Conservation (phyloP, 2,888 invertebrate genomes). For the Diaphora mendica region DNA sequence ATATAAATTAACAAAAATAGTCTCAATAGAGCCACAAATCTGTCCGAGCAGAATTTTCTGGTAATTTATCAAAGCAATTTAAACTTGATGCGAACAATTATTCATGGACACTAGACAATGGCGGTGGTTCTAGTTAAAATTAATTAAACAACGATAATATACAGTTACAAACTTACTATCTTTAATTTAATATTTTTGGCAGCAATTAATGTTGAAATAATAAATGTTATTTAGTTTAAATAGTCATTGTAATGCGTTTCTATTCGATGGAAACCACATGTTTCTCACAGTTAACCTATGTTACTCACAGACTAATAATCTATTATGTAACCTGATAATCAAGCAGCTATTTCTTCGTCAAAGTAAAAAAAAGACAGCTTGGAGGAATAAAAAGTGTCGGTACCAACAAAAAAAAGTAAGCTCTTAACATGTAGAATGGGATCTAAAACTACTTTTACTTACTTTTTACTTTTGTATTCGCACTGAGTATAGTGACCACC, state of each 20-base stretch:
- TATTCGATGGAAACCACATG: not conserved
- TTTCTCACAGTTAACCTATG: not conserved
- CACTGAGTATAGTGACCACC: too few species aligned
- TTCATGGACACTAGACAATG: conserved; percentile 1
- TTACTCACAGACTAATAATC: not conserved
- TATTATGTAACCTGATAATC: not conserved
- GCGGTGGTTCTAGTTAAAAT: not conserved
- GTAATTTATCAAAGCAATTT: conserved; percentile 10
- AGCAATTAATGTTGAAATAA: not conserved
- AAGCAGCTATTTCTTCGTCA: not conserved
- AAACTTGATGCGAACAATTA: conserved; percentile 4
- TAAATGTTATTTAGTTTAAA: not conserved
- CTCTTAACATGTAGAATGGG: not conserved
- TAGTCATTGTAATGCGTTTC: not conserved
- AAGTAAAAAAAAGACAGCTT: not conserved
- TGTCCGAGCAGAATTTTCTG: conserved; percentile 9
- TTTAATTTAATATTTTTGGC: not conserved
- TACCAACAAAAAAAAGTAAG: not conserved
- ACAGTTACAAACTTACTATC: not conserved
- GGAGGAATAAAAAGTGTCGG: not conserved
- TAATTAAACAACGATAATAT: not conserved
- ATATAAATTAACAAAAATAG: conserved; percentile 7
- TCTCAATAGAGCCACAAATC: conserved; percentile 12
- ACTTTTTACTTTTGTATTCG: too few species aligned
- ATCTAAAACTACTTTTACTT: not conserved